Conservation (phyloP, 2,888 invertebrate species). For the Himalopsyche kuldschensis region DNA sequence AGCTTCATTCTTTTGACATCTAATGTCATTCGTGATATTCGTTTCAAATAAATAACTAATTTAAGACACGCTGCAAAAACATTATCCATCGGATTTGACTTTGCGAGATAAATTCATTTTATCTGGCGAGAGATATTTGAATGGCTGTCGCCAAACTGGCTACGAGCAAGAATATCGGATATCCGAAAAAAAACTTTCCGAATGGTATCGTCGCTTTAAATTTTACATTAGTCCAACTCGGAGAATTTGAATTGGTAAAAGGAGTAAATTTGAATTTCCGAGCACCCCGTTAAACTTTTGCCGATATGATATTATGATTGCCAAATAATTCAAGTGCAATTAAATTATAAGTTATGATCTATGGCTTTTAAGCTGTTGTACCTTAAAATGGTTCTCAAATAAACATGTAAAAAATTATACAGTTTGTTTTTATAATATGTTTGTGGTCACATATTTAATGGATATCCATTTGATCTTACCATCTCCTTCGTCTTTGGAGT, state of each 20-base stretch:
- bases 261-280: slow-evolving; percentile 11
- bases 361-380: background rate
- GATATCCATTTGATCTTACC: no score
- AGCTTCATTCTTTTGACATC: no score
- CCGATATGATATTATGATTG: slow-evolving; percentile 24
- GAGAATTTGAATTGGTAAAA: slow-evolving; percentile 18
- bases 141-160: background rate
- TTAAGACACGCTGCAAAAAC: background rate
- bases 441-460: no score
- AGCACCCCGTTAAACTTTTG: background rate
- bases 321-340: slow-evolving; percentile 28
- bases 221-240: slow-evolving; percentile 12
- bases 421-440: no score
- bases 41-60: background rate
- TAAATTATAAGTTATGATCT: slow-evolving; percentile 22
- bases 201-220: background rate
- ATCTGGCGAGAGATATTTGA: background rate
- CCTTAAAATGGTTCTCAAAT: background rate
- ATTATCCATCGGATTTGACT: background rate
- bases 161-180: background rate
- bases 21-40: background rate
- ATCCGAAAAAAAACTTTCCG: background rate
- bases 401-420: background rate
- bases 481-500: no score
- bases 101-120: background rate